Base-by-base conservation (phyloP, 2,797 vertebrate species). In the Steatocranus sp. region DNA sequence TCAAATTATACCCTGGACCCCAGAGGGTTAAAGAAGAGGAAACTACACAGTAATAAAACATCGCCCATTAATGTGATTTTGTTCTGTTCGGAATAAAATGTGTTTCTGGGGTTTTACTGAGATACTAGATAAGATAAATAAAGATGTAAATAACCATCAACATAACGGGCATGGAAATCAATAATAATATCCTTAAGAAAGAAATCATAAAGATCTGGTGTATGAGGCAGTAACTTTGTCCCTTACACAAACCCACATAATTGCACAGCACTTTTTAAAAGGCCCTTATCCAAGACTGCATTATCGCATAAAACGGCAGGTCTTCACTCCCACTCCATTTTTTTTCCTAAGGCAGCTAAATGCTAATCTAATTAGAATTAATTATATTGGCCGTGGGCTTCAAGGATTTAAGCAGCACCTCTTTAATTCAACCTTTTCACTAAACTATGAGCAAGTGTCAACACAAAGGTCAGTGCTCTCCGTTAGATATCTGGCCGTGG, bases 351-450 rank as follows among this genome's bases (percentile, higher is more conserved):
- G 56, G 63, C 70, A 82, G 76, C 80, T 63, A 83, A 84, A 80
- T 51, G 77, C 84, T 84, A 87, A 91, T 93, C 80, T 83, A 84
- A 89, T 91, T 85, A 89, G 41, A 82, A 86, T 84, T 68, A 82
- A 93, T 91, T 73, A 82, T 48, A 86, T 89, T 84, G 82, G 87
- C 80, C 2, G 7, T 38, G 61, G 82, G 80, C 80, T 85, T 82
- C 56, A 49, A 82, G 76, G 80, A 63, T 81, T 90, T 80, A 75
- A 85, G 36, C 58, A 76, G 34, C 11, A 18, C 83, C 81, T 84
- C 56, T 85, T 89, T 86, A 83, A 91, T 88, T 86, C 38, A n/a
- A 84, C 85, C 53, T 79, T 61, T 80, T 50, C 83, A 48, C 48
- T 30, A 66, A 79, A 58, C 36, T 23, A 74, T 3, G 2, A 74